A percentile compares a stretch with the other conserved stretches of the same genome.
These are phyloP conservation scores for Carassius gibelio DNA, from an alignment of 2,113 vertebrate species.

Conservation along the genomic window DNA sequence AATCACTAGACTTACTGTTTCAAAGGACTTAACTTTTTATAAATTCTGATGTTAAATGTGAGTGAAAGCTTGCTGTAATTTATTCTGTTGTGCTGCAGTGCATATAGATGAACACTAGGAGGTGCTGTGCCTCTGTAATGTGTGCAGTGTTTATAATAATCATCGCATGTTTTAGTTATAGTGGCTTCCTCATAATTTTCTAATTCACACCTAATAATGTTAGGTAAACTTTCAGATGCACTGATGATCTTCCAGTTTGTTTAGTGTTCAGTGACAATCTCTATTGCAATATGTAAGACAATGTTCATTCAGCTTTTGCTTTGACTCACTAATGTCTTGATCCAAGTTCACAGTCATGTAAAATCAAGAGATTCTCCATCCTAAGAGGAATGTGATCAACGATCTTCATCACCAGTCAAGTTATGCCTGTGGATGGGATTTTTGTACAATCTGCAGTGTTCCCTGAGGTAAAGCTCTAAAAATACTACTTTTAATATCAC, in stretches of 20 bases:
- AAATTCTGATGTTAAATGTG: neutral
- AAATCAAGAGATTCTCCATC: neutral
- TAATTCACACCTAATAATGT: neutral
- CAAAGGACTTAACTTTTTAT: neutral
- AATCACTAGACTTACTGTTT: neutral
- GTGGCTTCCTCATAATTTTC: neutral
- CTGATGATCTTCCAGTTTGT: neutral
- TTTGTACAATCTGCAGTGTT: neutral
- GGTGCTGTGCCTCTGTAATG: conserved; percentile 23
- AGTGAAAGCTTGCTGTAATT: neutral
- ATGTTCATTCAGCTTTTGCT: neutral
- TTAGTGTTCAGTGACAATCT: neutral
- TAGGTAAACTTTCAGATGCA: neutral
- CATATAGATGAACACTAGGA: conserved; percentile 36
- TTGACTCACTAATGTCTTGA: neutral
- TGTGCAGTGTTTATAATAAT: neutral
- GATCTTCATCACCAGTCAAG: neutral
- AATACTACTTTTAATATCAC: neutral
- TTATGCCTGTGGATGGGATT: neutral
- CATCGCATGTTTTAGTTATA: neutral
- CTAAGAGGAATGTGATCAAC: neutral
- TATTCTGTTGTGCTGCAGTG: neutral
- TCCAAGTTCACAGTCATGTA: neutral
- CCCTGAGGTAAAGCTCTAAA: conserved; percentile 38
- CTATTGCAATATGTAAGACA: neutral